Evolutionary conservation across 2,888 invertebrate species (phyloP).

Genomic region (Cephus pygmeus): DNA sequence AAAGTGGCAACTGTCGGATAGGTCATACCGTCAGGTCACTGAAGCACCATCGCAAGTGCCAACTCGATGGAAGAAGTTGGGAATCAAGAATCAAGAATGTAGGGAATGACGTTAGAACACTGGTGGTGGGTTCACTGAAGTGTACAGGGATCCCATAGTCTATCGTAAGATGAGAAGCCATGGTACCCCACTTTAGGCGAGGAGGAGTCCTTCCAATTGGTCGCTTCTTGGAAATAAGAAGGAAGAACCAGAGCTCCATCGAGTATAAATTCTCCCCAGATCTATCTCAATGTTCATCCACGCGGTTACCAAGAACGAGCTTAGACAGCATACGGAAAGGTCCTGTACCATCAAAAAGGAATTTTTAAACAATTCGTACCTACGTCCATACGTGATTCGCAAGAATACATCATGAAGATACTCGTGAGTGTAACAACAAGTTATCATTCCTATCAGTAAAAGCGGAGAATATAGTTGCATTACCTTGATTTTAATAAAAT

Average conservation of each 20-base stretch:
- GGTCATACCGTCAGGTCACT: not conserved
- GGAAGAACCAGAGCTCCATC: slow-evolving; percentile 29
- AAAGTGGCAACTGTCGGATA: not conserved
- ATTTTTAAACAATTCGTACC: not conserved
- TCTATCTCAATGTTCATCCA: slow-evolving; percentile 20
- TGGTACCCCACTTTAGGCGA: not conserved
- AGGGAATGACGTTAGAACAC: not conserved
- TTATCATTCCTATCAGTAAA: not conserved
- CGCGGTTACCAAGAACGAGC: not conserved
- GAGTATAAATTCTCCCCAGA: slow-evolving; percentile 42
- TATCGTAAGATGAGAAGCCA: not conserved
- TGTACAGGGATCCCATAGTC: not conserved
- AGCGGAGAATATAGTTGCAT: not conserved
- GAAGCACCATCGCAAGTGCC: not conserved
- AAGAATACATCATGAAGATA: slow-evolving; percentile 44
- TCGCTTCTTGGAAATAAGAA: slow-evolving; percentile 17
- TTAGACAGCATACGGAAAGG: not conserved
- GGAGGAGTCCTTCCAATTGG: slow-evolving; percentile 3
- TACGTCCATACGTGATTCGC: not conserved
- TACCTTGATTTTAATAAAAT: not conserved
- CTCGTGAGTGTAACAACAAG: slow-evolving; percentile 43
- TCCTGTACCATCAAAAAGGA: not conserved
- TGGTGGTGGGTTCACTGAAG: not conserved
- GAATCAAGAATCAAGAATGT: not conserved
- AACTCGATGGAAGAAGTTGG: not conserved